phyloP scores from a whole-genome alignment of 2,113 vertebrate genomes.

The Serilophus lunatus region DNA sequence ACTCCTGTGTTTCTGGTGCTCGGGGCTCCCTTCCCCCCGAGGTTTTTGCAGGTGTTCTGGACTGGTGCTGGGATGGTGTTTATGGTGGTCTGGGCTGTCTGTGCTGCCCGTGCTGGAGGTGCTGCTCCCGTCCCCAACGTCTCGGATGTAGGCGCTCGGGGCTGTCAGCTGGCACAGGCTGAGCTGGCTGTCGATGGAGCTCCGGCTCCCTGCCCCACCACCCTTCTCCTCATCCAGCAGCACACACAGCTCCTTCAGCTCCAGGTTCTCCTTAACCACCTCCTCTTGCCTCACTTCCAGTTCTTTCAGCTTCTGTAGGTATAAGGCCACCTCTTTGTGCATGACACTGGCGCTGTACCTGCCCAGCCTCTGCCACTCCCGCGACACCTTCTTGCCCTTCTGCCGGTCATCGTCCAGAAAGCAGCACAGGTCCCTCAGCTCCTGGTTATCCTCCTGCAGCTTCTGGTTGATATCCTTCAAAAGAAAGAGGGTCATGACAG shows the following conservation, averaged over 20 bases:
- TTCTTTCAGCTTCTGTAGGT: slow-evolving; percentile 92
- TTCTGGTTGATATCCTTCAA: slow-evolving; percentile 96
- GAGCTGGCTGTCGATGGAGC: slow-evolving; percentile 90
- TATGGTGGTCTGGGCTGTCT: slow-evolving; percentile 81
- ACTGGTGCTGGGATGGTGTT: slow-evolving; percentile 70
- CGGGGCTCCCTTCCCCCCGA: slow-evolving; percentile 81
- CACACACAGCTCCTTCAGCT: slow-evolving; percentile 92
- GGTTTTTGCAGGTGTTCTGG: slow-evolving; percentile 83
- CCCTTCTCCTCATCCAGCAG: slow-evolving; percentile 91
- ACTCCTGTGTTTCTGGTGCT: slow-evolving; percentile 79
- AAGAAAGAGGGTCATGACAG: slow-evolving; percentile 17
- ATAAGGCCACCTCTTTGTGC: slow-evolving; percentile 92
- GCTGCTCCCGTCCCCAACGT: slow-evolving; percentile 93
- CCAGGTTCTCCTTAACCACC: slow-evolving; percentile 90
- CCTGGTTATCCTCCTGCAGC: slow-evolving; percentile 97
- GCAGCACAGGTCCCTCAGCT: slow-evolving; percentile 94
- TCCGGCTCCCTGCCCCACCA: slow-evolving; percentile 79
- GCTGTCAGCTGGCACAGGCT: slow-evolving; percentile 83
- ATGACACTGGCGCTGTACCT: slow-evolving; percentile 89
- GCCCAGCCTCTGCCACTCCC: slow-evolving; percentile 95
- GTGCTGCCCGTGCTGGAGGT: slow-evolving; percentile 89
- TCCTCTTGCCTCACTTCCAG: slow-evolving; percentile 90
- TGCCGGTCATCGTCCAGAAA: slow-evolving; percentile 96
- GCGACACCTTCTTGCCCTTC: slow-evolving; percentile 92
- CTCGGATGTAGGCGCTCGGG: slow-evolving; percentile 75